Evolutionary conservation across 2,888 invertebrate genomes (phyloP), one percentile per base, ranked within the genome.

Genomic region (Mylabris sibirica): DNA sequence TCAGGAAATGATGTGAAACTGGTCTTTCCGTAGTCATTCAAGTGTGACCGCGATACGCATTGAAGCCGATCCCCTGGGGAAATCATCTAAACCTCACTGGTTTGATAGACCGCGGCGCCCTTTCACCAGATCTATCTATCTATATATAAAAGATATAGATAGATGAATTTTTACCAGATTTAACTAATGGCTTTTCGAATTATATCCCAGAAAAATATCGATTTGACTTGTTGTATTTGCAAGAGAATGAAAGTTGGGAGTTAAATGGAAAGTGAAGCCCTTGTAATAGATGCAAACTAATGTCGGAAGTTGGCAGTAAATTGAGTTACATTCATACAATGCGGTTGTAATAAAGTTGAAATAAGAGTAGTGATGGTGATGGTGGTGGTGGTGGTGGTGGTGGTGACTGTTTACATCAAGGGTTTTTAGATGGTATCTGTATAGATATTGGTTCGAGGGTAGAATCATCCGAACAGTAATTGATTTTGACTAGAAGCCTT

Each of bases 11-110:
- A 81, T 79, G 81, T 80, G 82, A 82, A 78, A 80, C 77, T 80
- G 76, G 75, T 77, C 82, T 83, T 84, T 83, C 82, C 81, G 82
- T 81, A 81, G 78, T 83, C 83, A 84, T 84, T 84, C 81, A 84
- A 84, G 84, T 83, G 84, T 84, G 84, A 82, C 84, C 84, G 83
- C 82, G 84, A 84, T 84, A 84, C 80, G 82, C 82, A 82, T 82
- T 83, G 80, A 82, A 76, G 78, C 76, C 70, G 72, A 70, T 74
- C 85, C 82, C 44, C 83, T 70, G 74, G 84, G 85, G 85, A 85
- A 85, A 85, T 85, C 85, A 85, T 79, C 78, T 81, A 81, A 81
- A 79, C 81, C 80, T 76, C 76, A 66, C 60, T 70, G 66, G 72
- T 67, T 53, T 57, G 57, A 57, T 57, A 57, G 57, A 57, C n/a